Percentiles rank a stretch among this genome's conserved stretches.
Evolutionary conservation across 2,888 invertebrate genomes (phyloP).

Genomic region (Drosophila crucigera): DNA sequence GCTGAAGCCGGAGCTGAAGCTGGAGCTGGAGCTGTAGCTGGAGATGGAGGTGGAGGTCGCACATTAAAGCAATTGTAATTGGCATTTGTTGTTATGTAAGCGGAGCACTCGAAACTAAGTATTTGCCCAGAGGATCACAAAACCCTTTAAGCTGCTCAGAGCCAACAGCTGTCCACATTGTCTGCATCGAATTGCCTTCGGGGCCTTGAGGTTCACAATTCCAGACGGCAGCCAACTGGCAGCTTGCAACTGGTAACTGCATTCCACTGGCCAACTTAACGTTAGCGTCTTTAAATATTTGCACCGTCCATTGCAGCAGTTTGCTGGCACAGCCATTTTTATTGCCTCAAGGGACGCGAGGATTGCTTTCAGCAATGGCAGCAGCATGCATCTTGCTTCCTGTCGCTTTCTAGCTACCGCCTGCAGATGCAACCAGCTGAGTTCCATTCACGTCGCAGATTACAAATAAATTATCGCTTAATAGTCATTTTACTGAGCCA

Average conservation of each 20-base stretch:
- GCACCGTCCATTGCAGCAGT: slow-evolving; percentile 44
- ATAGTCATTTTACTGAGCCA: slow-evolving; percentile 76
- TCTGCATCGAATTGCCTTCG: slow-evolving; percentile 48
- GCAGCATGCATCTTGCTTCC: slow-evolving; percentile 29
- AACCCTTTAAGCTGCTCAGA: slow-evolving; percentile 53
- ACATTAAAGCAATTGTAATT: slow-evolving; percentile 79
- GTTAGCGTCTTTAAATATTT: slow-evolving; percentile 62
- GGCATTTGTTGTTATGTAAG: slow-evolving; percentile 76
- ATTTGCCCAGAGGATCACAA: slow-evolving; percentile 43
- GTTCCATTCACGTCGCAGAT: slow-evolving; percentile 81
- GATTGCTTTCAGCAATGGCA: slow-evolving; percentile 47
- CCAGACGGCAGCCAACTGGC: slow-evolving; percentile 8
- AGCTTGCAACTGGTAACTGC: background rate
- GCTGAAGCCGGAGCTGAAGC: background rate
- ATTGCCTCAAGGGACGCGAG: slow-evolving; percentile 66
- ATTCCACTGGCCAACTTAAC: slow-evolving; percentile 42
- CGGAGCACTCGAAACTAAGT: slow-evolving; percentile 53
- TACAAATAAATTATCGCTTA: slow-evolving; percentile 85
- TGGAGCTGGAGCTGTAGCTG: background rate
- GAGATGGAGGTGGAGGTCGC: slow-evolving; percentile 1
- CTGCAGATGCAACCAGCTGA: slow-evolving; percentile 37
- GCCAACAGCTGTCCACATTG: slow-evolving; percentile 51
- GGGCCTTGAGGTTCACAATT: slow-evolving; percentile 11
- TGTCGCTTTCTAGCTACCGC: slow-evolving; percentile 19
- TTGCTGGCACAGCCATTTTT: slow-evolving; percentile 63